Evolutionary conservation across 2,888 invertebrate species (phyloP), one percentile per base, ranked within the genome.

Genomic region (Euproctis similis): DNA sequence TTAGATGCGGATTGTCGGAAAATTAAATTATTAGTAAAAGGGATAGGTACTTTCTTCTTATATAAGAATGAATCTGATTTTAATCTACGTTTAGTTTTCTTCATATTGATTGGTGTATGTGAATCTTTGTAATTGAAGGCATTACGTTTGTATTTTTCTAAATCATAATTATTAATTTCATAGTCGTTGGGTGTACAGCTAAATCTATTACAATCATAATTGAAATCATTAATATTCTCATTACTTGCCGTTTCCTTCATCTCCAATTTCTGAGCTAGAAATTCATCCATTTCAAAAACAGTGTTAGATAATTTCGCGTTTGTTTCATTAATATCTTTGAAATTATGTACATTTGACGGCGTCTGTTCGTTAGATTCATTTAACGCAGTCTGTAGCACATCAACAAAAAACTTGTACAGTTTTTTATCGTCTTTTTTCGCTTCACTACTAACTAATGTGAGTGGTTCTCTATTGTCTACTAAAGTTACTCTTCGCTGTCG

Each of bases 321-420:
- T 36, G 1, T 14, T 5, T 10, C 6, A 11, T 11, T 14, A n/a
- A n/a, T n/a, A n/a, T n/a, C n/a, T n/a, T n/a, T n/a, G n/a, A n/a
- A n/a, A n/a, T n/a, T n/a, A n/a, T n/a, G n/a, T 0, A 20, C 7
- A 2, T 9, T 13, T n/a, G 29, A 21, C 8, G 56, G 45, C 0
- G 49, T 28, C 22, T 60, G 52, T 0, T 58, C 48, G 12, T 70
- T 62, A 24, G 63, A 68, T 1, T 59, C 59, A 27, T 47, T 64
- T 1, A 73, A 59, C 0, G 72, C 68, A 1, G 64, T 64, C 39
- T 76, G 63, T 2, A 77, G 24, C 5, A 77, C 26, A 43, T 80
- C 70, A 0, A 73, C 65, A 24, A 76, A 75, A 25, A 77, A 65
- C 25, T 70, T 68, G 25, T 72, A 76, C 0, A 77, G 21, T 6